phyloP scores from a whole-genome alignment of 1,140 invertebrate species.

The Tetragnatha versicolor region DNA sequence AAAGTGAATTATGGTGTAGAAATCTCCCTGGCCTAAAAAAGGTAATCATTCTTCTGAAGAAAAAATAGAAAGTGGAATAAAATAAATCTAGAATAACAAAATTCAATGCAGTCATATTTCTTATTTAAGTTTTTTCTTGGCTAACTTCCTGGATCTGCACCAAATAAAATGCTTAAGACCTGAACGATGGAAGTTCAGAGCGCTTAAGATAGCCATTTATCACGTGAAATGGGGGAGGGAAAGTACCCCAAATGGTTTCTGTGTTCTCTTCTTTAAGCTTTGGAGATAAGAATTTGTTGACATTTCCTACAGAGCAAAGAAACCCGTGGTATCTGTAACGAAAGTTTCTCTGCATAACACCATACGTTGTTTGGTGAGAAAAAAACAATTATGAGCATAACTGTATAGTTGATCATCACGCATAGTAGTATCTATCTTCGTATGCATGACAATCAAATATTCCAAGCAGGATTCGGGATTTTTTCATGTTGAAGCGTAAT shows the following conservation, averaged over 20 bases:
- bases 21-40: constrained; percentile 8
- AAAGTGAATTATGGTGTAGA: constrained; percentile 15
- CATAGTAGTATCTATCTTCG: no score
- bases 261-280: neutral
- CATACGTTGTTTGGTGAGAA: no score
- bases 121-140: neutral
- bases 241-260: neutral
- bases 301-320: constrained; percentile 9
- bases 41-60: constrained; percentile 2
- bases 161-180: constrained; percentile 21
- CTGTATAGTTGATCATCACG: no score
- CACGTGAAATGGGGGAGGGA: neutral
- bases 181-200: neutral
- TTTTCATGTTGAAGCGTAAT: no score
- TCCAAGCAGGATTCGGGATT: no score
- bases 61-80: neutral
- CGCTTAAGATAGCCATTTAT: constrained; percentile 19
- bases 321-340: no score
- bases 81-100: constrained; percentile 6
- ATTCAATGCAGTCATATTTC: constrained; percentile 12
- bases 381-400: no score
- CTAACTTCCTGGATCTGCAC: neutral
- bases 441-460: no score
- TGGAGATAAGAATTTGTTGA: constrained; percentile 19
- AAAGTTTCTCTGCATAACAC: no score